These are phyloP conservation scores for Pocillopora grandis DNA, from an alignment of 92 coral and sea anemone genomes.

Conservation along the genomic window DNA sequence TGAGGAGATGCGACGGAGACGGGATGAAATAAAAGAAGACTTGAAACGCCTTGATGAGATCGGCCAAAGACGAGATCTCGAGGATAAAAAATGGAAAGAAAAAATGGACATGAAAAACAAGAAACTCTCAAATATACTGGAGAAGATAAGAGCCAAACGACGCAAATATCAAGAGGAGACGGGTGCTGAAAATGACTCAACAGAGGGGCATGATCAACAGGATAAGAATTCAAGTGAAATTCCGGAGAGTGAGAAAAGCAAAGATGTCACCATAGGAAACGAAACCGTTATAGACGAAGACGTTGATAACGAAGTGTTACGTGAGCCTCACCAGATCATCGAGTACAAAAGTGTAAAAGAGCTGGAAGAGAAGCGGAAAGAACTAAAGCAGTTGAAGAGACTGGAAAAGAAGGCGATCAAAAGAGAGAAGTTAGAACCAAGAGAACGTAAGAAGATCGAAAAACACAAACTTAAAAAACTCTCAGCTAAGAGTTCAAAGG, in stretches of 20 bases:
- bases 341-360: conserved; percentile 1
- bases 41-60: conserved; percentile 16
- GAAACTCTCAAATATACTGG: not conserved
- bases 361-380: conserved; percentile 18
- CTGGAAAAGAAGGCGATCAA: conserved; percentile 10
- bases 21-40: not conserved
- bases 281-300: not conserved
- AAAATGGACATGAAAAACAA: conserved; percentile 8
- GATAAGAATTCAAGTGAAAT: not conserved
- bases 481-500: not conserved
- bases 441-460: conserved; percentile 6
- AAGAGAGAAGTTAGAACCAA: conserved; percentile 17
- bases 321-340: not conserved
- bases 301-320: not conserved
- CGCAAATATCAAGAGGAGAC: not conserved
- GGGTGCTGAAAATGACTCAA: not conserved
- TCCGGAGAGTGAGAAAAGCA: not conserved
- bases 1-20: not conserved
- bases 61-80: conserved; percentile 4
- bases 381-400: conserved; percentile 13
- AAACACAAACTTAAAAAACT: conserved; percentile 11
- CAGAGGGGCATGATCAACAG: not conserved
- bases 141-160: conserved; percentile 13
- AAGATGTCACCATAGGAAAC: not conserved
- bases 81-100: conserved; percentile 8